Evolutionary conservation across 2,797 vertebrate species (phyloP), one percentile per base, ranked within the genome.

Genomic region (Phrynocephalus vlangalii): DNA sequence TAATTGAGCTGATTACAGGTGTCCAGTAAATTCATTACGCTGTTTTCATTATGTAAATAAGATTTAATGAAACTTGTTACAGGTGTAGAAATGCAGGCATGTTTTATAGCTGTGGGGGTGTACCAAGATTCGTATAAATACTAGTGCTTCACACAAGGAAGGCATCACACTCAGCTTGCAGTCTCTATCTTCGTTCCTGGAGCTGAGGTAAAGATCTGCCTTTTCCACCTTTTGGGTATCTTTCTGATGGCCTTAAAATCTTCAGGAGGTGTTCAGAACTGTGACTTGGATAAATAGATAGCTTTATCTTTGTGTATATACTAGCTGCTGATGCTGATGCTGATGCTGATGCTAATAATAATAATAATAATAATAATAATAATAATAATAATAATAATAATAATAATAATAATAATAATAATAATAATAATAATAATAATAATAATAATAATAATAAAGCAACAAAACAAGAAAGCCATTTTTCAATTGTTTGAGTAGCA

Each of bases 31-130:
- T 75, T 24, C 60, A 24, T 44, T 16, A 52, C 28, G 22, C 48
- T 75, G 70, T 38, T 85, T 85, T 44, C 78, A 85, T 88, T 88
- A 88, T 75, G 79, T 6, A 85, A 82, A 85, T 88, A 44, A 13
- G 1, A 44, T 76, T 81, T 81, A 81, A 81, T 81, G 56, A 76
- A 84, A 85, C 44, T 78, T n/a, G 70, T 66, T 52, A 33, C 70
- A 88, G 78, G 56, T 80, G 66, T 81, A 75, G 24, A 81, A 85
- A 85, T 52, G 71, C 26, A 56, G 70, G 48, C 48, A 16, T 56
- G 63, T 48, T 68, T 68, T 81, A 88, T 67, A 38, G 78, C 20
- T 9, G 15, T 76, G 72, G 71, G 28, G 24, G 44, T 70, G 78
- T 66, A 50, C 60, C 15, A 13, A n/a, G 50, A 24, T 48, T 13